Evolutionary conservation across 2,888 invertebrate species (phyloP), one percentile per base, ranked within the genome.

Genomic region (Tinea trinotella): DNA sequence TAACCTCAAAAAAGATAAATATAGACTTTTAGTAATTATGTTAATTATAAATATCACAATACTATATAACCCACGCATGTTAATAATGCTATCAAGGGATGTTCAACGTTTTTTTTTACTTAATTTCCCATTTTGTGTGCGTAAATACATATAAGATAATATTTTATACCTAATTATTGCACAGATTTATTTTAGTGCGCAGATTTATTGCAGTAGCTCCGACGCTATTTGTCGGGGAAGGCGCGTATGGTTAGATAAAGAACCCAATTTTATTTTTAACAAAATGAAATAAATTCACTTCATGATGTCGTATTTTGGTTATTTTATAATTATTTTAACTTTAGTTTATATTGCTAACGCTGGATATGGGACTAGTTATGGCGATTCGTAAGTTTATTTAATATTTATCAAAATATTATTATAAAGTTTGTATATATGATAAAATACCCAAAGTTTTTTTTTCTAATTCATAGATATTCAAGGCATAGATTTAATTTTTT

Each of bases 291-390:
- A 50, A 19, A n/a, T 7, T 24, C 24, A n/a, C 2, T 15, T 50
- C 24, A 24, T 12, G 4, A 50, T 50, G 50, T 50, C 13, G 24
- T 12, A 24, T 50, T 22, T 13, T 50, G n/a, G 24, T 24, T 24
- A 50, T 50, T 24, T 24, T 24, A 24, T 50, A 12, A 20, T 24
- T 12, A 12, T 50, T 12, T 13, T 22, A n/a, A 50, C 12, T 50
- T 50, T 22, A 12, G 24, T 50, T n/a, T 50, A 6, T n/a, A 12
- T 50, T 50, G 7, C 22, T 4, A 13, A 72, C 52, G 75, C 75
- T 59, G 76, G 74, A 36, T 80, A 81, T 64, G 72, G 72, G 7
- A 59, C 57, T 55, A 59, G 52, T n/a, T 56, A 60, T 30, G 59
- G 61, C 19, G 64, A 68, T 57, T 62, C 68, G 76, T 76, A 60